Evolutionary conservation across 2,888 invertebrate genomes (phyloP).

Genomic region (Acanthosepion pharaonis): DNA sequence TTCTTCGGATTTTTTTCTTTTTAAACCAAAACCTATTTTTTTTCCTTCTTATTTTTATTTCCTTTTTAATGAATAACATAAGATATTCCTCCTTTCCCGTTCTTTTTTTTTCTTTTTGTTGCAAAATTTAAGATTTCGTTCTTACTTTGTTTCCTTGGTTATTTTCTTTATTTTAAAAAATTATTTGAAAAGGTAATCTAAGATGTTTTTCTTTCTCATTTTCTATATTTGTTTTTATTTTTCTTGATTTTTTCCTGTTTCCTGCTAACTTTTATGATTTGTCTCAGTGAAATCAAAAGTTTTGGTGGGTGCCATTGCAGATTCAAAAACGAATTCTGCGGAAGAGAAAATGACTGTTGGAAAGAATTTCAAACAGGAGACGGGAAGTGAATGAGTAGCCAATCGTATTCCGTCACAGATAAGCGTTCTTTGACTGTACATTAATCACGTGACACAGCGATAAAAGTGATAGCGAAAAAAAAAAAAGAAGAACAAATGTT

Average conservation of each 20-base stretch:
- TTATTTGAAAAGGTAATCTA: not conserved
- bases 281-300: not conserved
- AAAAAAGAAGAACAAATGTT: not conserved
- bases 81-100: not conserved
- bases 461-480: not conserved
- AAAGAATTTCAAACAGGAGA: constrained; percentile 22
- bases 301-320: not conserved
- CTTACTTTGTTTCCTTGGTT: not conserved
- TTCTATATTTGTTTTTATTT: not conserved
- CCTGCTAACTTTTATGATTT: not conserved
- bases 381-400: not conserved
- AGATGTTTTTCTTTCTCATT: not conserved
- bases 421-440: constrained; percentile 9
- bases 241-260: not conserved
- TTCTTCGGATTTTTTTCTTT: too few relatives aligned
- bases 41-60: not conserved
- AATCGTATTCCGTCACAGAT: constrained; percentile 21
- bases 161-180: not conserved
- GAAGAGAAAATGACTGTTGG: constrained; percentile 33
- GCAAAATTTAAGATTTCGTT: not conserved
- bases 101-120: not conserved
- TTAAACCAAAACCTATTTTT: not conserved
- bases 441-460: not conserved
- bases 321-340: constrained; percentile 7
- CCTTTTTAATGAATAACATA: not conserved